Conservation (phyloP, 2,888 invertebrate genomes). For the Plebejus argus region DNA sequence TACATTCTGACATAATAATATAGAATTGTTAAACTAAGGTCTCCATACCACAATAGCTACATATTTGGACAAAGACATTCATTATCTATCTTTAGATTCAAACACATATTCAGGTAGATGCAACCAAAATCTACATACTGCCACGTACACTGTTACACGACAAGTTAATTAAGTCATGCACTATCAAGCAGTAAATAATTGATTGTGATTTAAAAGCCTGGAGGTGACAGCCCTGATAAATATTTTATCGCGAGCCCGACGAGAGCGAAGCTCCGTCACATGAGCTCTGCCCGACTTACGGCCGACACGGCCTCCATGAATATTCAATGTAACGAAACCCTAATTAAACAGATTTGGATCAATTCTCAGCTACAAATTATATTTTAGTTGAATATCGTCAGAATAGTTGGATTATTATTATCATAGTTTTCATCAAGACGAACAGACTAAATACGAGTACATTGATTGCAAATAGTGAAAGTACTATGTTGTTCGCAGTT, state of each 20-base stretch:
- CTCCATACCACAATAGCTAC: no score
- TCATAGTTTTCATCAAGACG: not conserved
- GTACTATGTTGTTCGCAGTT: not conserved
- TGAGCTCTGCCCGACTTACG: constrained; percentile 65
- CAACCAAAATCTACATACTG: not conserved
- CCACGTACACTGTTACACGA: not conserved
- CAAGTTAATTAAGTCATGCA: constrained; percentile 15
- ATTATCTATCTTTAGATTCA: not conserved
- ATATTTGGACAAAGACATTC: not conserved
- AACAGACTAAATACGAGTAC: not conserved
- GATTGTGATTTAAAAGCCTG: constrained; percentile 20
- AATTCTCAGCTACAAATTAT: constrained; percentile 46
- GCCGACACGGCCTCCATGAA: constrained; percentile 69
- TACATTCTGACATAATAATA: no score
- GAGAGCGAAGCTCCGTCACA: constrained; percentile 58
- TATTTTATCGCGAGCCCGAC: constrained; percentile 39
- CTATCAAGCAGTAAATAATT: constrained; percentile 24
- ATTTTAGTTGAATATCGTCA: not conserved
- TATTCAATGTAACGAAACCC: constrained; percentile 74
- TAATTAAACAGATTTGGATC: constrained; percentile 57
- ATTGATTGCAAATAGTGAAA: not conserved
- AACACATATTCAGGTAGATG: not conserved
- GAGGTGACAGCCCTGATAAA: constrained; percentile 53
- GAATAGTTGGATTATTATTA: not conserved
- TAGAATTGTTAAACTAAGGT: no score